Conservation (phyloP, 2,797 vertebrate species). For the Meriones psammophilus region DNA sequence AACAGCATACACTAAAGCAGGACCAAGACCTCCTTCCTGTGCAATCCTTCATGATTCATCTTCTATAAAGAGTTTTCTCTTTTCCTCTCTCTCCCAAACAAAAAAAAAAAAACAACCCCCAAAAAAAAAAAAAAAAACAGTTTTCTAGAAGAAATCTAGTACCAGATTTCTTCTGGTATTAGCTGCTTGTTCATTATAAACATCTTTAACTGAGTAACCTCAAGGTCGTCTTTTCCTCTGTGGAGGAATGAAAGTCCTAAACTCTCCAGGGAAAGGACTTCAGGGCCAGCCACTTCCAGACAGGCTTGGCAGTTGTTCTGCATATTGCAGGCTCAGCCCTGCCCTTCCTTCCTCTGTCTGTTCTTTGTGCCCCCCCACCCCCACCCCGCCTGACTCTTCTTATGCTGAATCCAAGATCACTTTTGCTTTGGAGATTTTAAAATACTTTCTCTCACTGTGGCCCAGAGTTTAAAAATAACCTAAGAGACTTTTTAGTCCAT, state of each 20-base stretch:
- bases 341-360: background rate
- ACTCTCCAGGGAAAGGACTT: background rate
- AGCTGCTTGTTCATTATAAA: slow-evolving; percentile 20
- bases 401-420: slow-evolving; percentile 17
- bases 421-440: slow-evolving; percentile 63
- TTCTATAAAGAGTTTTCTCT: slow-evolving; percentile 15
- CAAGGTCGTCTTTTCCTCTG: slow-evolving; percentile 23
- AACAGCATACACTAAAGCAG: slow-evolving; percentile 59
- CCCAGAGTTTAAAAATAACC: slow-evolving; percentile 37
- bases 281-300: background rate
- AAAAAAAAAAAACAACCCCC: background rate
- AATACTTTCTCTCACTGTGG: slow-evolving; percentile 52
- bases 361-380: background rate
- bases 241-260: slow-evolving; percentile 17
- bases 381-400: background rate
- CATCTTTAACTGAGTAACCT: slow-evolving; percentile 23
- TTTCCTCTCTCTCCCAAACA: background rate
- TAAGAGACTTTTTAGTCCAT: slow-evolving; percentile 23
- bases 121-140: background rate
- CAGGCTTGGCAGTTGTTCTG: slow-evolving; percentile 54
- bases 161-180: background rate
- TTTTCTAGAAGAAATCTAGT: slow-evolving; percentile 52
- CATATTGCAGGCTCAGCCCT: background rate
- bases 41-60: background rate
- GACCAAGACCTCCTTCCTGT: slow-evolving; percentile 8